Base-by-base conservation (phyloP, 2,797 vertebrate genomes). In the Gymnoscopelus microlampas region DNA sequence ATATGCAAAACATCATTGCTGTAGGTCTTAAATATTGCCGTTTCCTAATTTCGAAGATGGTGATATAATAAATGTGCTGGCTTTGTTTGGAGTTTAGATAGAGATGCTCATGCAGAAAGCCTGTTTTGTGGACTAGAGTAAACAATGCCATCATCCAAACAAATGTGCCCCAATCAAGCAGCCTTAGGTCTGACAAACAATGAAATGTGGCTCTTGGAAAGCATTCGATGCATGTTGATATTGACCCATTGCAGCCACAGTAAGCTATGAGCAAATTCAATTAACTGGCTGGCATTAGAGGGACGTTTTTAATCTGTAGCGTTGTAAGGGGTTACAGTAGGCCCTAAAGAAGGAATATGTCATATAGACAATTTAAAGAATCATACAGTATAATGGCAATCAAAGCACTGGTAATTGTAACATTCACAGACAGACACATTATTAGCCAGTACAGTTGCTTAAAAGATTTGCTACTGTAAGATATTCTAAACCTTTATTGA, bases 121-220 rank as follows among this genome's bases (percentile, higher is more conserved):
- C 29, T 67, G 39, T 53, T 51, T 65, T 64, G 48, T 32, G 35
- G 15, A 23, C 50, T 5, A 39, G 60, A 71, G 51, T 61, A 83
- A 79, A 85, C 62, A 54, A 9, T 5, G 57, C 55, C 26, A 7
- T 14, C 35, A 8, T 71, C 76, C 77, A 75, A 19, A 75, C 68
- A 19, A 66, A 1, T 55, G 78, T 55, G 23, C 53, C 53, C 10
- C 50, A 74, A 85, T 85, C 74, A 78, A 39, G 48, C 66, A 63
- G 71, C 55, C 62, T 79, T 79, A 64, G 63, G 26, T 19, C 12
- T 0, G 63, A 55, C 82, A 82, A 86, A 83, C 76, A 77, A 24
- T 26, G 53, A 76, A 61, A 79, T 63, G 50, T 78, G 77, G 63
- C 24, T 1, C 56, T 48, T 49, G 24, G 35, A 62, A 63, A 10